Percentiles rank a stretch among this genome's conserved stretches.
Evolutionary conservation across 2,113 vertebrate species (phyloP).

Genomic region (Bungarus multicinctus): DNA sequence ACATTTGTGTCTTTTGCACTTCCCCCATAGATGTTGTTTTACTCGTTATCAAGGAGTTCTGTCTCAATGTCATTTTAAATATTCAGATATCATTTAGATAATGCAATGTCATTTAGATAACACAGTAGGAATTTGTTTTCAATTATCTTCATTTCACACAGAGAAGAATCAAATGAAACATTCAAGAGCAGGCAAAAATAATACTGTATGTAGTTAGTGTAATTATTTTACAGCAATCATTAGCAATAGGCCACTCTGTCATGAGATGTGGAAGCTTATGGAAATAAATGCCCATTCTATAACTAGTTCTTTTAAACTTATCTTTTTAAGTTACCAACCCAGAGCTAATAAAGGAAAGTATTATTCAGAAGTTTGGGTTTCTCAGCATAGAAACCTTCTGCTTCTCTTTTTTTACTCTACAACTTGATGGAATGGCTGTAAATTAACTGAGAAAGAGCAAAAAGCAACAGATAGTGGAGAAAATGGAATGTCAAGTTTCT

Average conservation of each 20-base stretch:
- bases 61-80: neutral
- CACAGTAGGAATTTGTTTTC: neutral
- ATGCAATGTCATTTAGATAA: neutral
- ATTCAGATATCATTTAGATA: neutral
- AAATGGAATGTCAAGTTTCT: neutral
- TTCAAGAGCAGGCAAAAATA: neutral
- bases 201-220: neutral
- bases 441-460: neutral
- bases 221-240: neutral
- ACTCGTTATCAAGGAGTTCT: neutral
- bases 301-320: neutral
- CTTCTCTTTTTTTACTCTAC: neutral
- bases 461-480: neutral
- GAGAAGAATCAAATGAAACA: neutral
- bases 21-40: neutral
- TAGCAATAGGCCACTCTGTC: neutral
- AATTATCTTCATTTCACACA: neutral
- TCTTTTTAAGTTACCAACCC: neutral
- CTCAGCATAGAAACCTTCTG: too few relatives aligned
- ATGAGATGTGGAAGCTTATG: neutral
- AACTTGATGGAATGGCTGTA: neutral
- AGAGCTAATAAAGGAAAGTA: neutral
- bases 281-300: neutral
- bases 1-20: neutral
- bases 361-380: neutral